Evolutionary conservation across 2,797 vertebrate species (phyloP).

Genomic region (Pygocentrus nattereri): DNA sequence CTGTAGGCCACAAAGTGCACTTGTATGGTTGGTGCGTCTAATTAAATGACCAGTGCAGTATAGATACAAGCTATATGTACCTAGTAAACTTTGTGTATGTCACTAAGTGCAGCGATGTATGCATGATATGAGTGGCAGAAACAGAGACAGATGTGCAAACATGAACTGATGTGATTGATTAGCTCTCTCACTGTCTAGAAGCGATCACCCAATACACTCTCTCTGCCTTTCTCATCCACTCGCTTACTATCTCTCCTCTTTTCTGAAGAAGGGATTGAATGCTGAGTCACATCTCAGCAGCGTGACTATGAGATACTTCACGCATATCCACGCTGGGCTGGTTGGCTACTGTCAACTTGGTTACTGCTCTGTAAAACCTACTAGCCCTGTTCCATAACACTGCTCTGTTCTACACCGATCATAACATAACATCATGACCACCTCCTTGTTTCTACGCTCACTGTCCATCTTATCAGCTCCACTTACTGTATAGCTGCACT

Average conservation of each 20-base stretch:
- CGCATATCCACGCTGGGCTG: not conserved
- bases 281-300: slow-evolving; percentile 25
- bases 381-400: not conserved
- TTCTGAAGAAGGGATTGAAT: slow-evolving; percentile 7
- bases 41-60: not conserved
- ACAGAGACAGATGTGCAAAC: slow-evolving; percentile 55
- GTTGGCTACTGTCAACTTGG: not conserved
- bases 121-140: slow-evolving; percentile 24
- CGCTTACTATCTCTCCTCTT: not conserved
- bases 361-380: not conserved
- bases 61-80: not conserved
- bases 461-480: too few relatives aligned
- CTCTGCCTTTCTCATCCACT: not conserved
- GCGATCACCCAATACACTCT: slow-evolving; percentile 23
- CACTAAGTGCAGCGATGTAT: not conserved
- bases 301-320: not conserved
- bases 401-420: too few relatives aligned
- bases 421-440: too few relatives aligned
- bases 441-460: too few relatives aligned
- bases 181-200: slow-evolving; percentile 37
- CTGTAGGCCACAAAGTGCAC: too few relatives aligned
- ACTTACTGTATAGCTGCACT: too few relatives aligned
- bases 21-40: not conserved
- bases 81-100: not conserved
- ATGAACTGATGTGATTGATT: slow-evolving; percentile 58